Evolutionary conservation across 2,888 invertebrate species (phyloP), one percentile per base, ranked within the genome.

Genomic region (Erannis defoliaria): DNA sequence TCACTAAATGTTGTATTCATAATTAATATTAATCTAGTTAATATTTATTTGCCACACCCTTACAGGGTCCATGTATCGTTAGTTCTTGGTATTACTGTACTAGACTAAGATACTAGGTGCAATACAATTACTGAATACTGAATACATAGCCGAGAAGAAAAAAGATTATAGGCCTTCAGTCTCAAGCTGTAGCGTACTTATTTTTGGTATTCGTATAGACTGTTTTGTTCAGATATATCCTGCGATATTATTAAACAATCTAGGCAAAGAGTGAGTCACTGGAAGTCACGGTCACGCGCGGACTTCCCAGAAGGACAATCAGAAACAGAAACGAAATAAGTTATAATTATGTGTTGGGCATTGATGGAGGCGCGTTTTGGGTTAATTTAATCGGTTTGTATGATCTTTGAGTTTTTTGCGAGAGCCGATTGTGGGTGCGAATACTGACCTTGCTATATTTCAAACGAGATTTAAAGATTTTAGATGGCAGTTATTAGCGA

Each of bases 251-350:
- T n/a, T 33, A 50, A 18, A 16, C 12, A 0, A 48, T 49, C 48
- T 53, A 54, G 40, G 4, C 46, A 21, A 35, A n/a, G 14, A 19
- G 35, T 62, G 57, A 62, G 35, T 72, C 72, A 48, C 46, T 5
- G 5, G 26, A 26, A 57, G 55, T 70, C 76, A 75, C 71, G 81
- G 77, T 75, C 79, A 77, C 51, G 58, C 35, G 18, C 70, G 64
- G 68, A 67, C 69, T 82, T 82, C 82, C 72, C 42, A 64, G 82
- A 82, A 82, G 81, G 78, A 79, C 75, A 73, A 74, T 67, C 71
- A 66, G 42, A 61, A 50, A 45, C 21, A 31, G 72, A 66, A 67
- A 71, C 72, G 72, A 76, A 73, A 74, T 71, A 70, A 70, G 55
- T 62, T 72, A 29, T 40, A 69, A 69, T 69, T 67, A 64, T 62